Evolutionary conservation across 2,113 vertebrate genomes (phyloP), one percentile per base, ranked within the genome.

Genomic region (Nanorana parkeri): DNA sequence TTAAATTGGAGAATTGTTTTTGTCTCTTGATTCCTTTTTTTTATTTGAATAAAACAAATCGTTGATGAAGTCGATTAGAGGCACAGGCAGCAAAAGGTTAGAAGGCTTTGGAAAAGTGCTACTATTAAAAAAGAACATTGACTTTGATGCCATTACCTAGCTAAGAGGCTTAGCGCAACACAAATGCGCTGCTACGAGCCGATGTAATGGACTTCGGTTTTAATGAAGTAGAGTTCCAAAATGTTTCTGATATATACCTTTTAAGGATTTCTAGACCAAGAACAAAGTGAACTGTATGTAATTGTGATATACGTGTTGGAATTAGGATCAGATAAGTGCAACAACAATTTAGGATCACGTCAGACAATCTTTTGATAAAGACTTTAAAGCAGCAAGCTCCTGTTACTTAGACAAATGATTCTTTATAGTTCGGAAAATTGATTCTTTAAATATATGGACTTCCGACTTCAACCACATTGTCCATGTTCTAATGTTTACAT

Each of bases 131-230:
- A 66, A 66, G 24, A 23, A 21, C 66, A 72, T 24, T 19, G 47
- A 72, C 77, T 56, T 78, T 78, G 41, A 63, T 73, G 51, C 61
- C 41, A 72, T 72, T 71, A 64, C n/a, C 51, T 23, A n/a, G 55
- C 55, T 51, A 81, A 81, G 60, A 52, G 68, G 32, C 51, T 64
- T 55, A 51, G 23, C 20, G 17, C 69, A 51, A 65, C 16, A 74
- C 41, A 69, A 64, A 81, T 71, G 51, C 13, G n/a, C 15, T 36
- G 54, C 58, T 36, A 51, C 69, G 51, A 26, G 51, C 47, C 56
- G 58, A 80, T 72, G 17, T 47, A 69, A 26, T 21, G 41, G 68
- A 29, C 64, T 68, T 26, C 5, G 1, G 19, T 68, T 77, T 78
- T 78, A 78, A 65, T 66, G 23, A 68, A 78, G 52, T 21, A 36